phyloP scores from a whole-genome alignment of 1,140 invertebrate species.

The Drosophila neocordata region DNA sequence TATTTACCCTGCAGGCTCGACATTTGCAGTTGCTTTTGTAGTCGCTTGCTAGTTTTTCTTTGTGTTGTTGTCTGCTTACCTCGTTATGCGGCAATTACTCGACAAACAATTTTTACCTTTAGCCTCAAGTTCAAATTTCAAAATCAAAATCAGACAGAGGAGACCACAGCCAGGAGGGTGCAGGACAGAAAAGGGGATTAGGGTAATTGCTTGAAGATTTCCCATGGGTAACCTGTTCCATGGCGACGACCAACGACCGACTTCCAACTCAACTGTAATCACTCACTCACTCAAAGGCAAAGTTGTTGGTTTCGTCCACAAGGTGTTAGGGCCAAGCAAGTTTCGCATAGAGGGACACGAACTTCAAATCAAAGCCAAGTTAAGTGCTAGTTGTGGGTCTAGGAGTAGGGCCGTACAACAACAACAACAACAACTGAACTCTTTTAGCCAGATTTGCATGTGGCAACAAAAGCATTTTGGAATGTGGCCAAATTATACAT shows the following conservation, averaged over 20 bases:
- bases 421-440: slow-evolving; percentile 15
- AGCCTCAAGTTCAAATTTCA: slow-evolving; percentile 81
- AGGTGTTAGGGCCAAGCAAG: slow-evolving; percentile 57
- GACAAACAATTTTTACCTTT: slow-evolving; percentile 82
- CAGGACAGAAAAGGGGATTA: slow-evolving; percentile 35
- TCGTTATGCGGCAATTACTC: slow-evolving; percentile 79
- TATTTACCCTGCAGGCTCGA: slow-evolving; percentile 48
- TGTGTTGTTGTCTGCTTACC: slow-evolving; percentile 25
- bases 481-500: slow-evolving; percentile 55
- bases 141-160: slow-evolving; percentile 69
- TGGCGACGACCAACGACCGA: slow-evolving; percentile 54
- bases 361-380: slow-evolving; percentile 78
- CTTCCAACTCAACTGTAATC: slow-evolving; percentile 66
- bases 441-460: slow-evolving; percentile 60
- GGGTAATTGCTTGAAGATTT: slow-evolving; percentile 72
- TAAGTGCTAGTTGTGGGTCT: slow-evolving; percentile 70
- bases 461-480: slow-evolving; percentile 52
- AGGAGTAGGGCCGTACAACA: slow-evolving; percentile 18
- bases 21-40: slow-evolving; percentile 37
- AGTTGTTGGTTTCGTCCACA: slow-evolving; percentile 27
- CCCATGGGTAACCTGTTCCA: slow-evolving; percentile 78
- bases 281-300: slow-evolving; percentile 63
- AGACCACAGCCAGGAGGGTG: slow-evolving; percentile 15
- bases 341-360: slow-evolving; percentile 77
- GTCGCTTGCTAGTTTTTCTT: neutral